These are phyloP conservation scores for Glyphotaelius pellucidus DNA, from an alignment of 2,888 invertebrate genomes.

Conservation along the genomic window DNA sequence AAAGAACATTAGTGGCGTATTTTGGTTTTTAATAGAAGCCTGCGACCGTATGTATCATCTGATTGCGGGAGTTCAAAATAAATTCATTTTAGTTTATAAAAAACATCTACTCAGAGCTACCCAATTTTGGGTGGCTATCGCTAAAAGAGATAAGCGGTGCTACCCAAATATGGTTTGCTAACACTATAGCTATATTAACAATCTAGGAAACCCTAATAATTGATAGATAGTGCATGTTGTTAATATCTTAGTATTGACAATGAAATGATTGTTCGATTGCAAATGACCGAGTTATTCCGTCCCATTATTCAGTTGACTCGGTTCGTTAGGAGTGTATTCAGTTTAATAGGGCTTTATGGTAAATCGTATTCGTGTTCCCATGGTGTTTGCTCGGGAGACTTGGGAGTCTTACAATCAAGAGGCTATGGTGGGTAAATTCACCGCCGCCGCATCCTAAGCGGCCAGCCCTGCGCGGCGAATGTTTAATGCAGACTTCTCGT, in stretches of 20 bases:
- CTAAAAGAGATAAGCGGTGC: no score
- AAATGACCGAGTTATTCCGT: conserved; percentile 9
- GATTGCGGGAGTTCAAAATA: no score
- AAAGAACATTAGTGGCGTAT: no score
- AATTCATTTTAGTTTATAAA: no score
- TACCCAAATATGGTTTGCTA: no score
- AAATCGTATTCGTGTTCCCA: conserved; percentile 38
- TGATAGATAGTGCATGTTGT: not conserved
- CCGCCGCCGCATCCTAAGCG: not conserved
- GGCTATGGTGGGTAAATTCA: not conserved
- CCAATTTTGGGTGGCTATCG: no score
- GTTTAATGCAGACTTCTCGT: not conserved
- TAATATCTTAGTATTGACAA: not conserved
- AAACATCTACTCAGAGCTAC: no score
- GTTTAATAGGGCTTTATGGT: conserved; percentile 42
- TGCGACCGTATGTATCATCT: no score
- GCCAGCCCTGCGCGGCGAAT: not conserved
- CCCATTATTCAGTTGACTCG: conserved; percentile 15
- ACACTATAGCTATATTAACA: no score
- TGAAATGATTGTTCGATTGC: conserved; percentile 11
- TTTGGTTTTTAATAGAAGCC: no score
- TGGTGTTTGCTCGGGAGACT: conserved; percentile 33
- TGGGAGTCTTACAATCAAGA: conserved; percentile 14
- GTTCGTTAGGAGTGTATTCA: conserved; percentile 34
- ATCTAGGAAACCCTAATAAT: no score